Percentiles rank a stretch among this genome's conserved stretches.
These are phyloP conservation scores for Megastigmus dorsalis DNA, from an alignment of 2,888 invertebrate genomes.

Conservation along the genomic window DNA sequence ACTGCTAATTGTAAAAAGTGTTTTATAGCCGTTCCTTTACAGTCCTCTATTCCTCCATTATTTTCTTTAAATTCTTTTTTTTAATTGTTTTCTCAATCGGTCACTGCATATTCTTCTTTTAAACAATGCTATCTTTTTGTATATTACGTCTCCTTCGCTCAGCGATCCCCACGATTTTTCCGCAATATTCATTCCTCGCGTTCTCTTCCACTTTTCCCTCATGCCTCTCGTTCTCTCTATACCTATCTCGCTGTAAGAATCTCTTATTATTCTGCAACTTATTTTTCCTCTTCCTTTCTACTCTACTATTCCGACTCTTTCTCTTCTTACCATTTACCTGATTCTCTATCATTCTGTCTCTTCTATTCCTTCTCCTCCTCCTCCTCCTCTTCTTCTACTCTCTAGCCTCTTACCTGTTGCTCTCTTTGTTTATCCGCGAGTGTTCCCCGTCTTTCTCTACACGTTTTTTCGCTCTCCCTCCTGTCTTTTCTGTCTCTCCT, in stretches of 20 bases:
- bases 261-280: slow-evolving; percentile 51
- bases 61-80: neutral
- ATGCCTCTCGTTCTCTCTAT: slow-evolving; percentile 33
- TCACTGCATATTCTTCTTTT: neutral
- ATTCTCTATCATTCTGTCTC: slow-evolving; percentile 51
- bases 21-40: neutral
- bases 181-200: neutral
- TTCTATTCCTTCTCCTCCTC: slow-evolving; percentile 9
- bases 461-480: neutral
- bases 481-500: neutral
- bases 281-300: slow-evolving; percentile 28
- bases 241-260: slow-evolving; percentile 19
- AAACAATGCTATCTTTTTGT: neutral
- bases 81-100: slow-evolving; percentile 9
- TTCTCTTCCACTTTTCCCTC: neutral
- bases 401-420: slow-evolving; percentile 27
- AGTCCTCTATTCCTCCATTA: neutral
- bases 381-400: slow-evolving; percentile 22
- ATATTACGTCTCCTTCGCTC: neutral
- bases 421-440: slow-evolving; percentile 26
- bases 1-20: neutral
- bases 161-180: neutral
- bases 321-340: slow-evolving; percentile 50
- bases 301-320: slow-evolving; percentile 32
- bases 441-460: slow-evolving; percentile 13